These are phyloP conservation scores for Lasioglossum baleicum DNA, from an alignment of 1,140 invertebrate genomes.

Conservation along the genomic window DNA sequence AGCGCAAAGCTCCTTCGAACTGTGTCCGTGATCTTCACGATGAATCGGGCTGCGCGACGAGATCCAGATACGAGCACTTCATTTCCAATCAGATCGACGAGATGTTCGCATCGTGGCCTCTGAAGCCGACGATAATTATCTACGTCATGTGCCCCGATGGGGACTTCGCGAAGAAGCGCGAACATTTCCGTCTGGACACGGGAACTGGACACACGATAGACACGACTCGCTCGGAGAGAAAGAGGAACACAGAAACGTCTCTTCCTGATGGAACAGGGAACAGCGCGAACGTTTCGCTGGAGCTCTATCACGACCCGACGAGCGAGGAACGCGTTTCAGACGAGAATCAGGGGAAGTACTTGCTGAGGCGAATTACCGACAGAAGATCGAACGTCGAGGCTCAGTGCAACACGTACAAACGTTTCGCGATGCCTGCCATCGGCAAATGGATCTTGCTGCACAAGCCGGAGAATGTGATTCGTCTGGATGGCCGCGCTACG, in stretches of 20 bases:
- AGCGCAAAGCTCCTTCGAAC: too few relatives aligned
- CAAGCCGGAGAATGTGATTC: conserved; percentile 80
- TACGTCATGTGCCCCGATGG: conserved; percentile 79
- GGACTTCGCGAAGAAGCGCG: conserved; percentile 78
- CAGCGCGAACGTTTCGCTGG: background rate
- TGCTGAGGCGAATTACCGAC: conserved; percentile 8
- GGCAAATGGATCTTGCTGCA: conserved; percentile 78
- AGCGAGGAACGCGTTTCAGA: background rate
- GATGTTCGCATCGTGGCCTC: conserved; percentile 65
- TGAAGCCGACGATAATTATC: conserved; percentile 80
- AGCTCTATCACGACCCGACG: background rate
- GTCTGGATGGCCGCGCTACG: conserved; percentile 80
- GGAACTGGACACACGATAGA: conserved; percentile 63
- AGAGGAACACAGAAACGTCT: background rate
- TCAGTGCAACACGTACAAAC: conserved; percentile 58
- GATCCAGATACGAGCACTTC: conserved; percentile 15
- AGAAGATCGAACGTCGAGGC: conserved; percentile 17
- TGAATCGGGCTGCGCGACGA: background rate
- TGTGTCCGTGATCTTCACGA: background rate
- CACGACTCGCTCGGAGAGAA: conserved; percentile 9
- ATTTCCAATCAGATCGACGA: conserved; percentile 53
- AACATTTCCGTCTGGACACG: conserved; percentile 77
- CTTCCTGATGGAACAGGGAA: background rate
- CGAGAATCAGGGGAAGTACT: conserved; percentile 19
- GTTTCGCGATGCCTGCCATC: conserved; percentile 72